Base-by-base conservation (phyloP, 2,797 vertebrate genomes). In the Setipinna tenuifilis region DNA sequence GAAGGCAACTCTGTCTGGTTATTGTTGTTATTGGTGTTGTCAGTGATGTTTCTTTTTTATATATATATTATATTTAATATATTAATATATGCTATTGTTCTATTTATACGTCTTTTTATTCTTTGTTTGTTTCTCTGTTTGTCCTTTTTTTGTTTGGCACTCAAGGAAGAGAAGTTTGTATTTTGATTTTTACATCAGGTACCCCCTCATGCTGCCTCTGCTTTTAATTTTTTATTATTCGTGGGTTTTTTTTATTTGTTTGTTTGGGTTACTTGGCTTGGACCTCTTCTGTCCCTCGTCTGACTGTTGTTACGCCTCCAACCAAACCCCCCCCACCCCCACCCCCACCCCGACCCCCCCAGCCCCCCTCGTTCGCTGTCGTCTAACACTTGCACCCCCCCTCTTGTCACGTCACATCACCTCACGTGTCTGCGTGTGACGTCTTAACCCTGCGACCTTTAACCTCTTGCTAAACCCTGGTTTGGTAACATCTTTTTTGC, bases 101-200 rank as follows among this genome's bases (percentile, higher is more conserved):
- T 78, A 78, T 78, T 78, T 78, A 78, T 9, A 9, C 31, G 35
- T 78, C 65, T 57, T 83, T 87, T 50, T 89, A 87, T 83, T 89
- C 86, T 90, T 85, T 86, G 83, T 85, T 90, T 88, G 94, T 90
- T 94, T 85, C 87, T 91, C 91, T 94, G 92, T 84, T 93, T 94
- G 94, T 94, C 93, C 93, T 92, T 96, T 96, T 96, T 54, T 54
- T 14, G 50, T 54, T 54, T 14, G 50, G 97, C 97, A 95, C 95
- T 96, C 97, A 97, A 98, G 97, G 97, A 98, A 98, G 96, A 97
- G 97, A 96, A 98, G 97, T 95, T 97, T 98, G 95, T 98, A 98
- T 97, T 98, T 98, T 97, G 97, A 98, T 98, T 98, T 98, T 98
- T 98, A 98, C 96, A 98, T 97, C 96, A 98, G 97, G 97, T 98